Conservation (phyloP, 1,140 invertebrate species). For the Pseudomyrmex cubaensis region DNA sequence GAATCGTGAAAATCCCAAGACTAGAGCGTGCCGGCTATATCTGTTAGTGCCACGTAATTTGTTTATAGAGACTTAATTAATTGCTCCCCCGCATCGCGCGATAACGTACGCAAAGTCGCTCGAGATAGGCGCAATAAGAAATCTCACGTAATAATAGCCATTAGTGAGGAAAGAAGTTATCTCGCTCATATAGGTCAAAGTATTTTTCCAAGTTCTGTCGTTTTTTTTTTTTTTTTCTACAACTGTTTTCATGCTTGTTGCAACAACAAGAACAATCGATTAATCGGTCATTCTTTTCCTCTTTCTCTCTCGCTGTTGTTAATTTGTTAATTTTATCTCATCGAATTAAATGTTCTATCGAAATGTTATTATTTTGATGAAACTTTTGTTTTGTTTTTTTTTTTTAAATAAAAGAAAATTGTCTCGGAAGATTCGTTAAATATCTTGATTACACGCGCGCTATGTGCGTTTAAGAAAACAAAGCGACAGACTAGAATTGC, state of each 20-base stretch:
- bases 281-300: background rate
- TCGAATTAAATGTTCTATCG: no score
- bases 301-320: background rate
- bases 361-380: no score
- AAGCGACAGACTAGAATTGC: background rate
- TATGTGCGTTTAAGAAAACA: background rate
- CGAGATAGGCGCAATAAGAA: constrained; percentile 5
- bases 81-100: constrained; percentile 1
- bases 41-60: constrained; percentile 18
- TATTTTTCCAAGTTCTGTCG: background rate
- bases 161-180: background rate
- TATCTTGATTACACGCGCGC: background rate
- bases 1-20: background rate
- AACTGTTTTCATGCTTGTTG: background rate
- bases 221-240: background rate
- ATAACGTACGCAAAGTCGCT: constrained; percentile 17
- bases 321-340: no score
- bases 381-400: no score
- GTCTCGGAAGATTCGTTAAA: no score
- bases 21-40: constrained; percentile 7
- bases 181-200: background rate
- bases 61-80: constrained; percentile 41
- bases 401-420: no score
- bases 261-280: background rate
- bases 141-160: constrained; percentile 18